These are phyloP conservation scores for Eupithecia subfuscata DNA, from an alignment of 2,888 invertebrate genomes.

Conservation along the genomic window DNA sequence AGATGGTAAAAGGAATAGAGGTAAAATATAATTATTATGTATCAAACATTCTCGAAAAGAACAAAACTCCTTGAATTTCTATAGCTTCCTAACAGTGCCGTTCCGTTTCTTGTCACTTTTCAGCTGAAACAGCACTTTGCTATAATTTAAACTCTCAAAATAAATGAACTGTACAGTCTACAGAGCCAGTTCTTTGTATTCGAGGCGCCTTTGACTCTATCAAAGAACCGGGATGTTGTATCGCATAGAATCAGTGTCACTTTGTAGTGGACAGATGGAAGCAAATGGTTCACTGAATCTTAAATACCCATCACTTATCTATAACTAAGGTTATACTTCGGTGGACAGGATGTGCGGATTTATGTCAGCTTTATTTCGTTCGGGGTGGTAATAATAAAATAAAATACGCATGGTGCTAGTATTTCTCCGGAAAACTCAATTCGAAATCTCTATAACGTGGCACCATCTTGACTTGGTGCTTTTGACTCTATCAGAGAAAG, in stretches of 20 bases:
- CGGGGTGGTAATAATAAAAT: too few relatives aligned
- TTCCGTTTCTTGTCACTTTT: constrained; percentile 17
- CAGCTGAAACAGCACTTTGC: constrained; percentile 18
- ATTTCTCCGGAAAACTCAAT: background rate
- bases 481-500: background rate
- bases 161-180: constrained; percentile 36
- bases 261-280: background rate
- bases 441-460: background rate
- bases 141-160: constrained; percentile 46
- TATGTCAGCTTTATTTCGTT: too few relatives aligned
- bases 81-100: background rate
- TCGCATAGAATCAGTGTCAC: background rate
- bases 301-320: background rate
- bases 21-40: too few relatives aligned
- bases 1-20: too few relatives aligned
- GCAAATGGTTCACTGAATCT: background rate
- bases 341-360: too few relatives aligned
- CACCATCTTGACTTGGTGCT: background rate
- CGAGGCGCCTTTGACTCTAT: constrained; percentile 38
- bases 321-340: background rate
- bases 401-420: too few relatives aligned
- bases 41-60: background rate
- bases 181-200: constrained; percentile 43
- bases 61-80: background rate
- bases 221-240: constrained; percentile 7